These are phyloP conservation scores for Xylota sylvarum DNA, from an alignment of 2,888 invertebrate genomes.

Conservation along the genomic window DNA sequence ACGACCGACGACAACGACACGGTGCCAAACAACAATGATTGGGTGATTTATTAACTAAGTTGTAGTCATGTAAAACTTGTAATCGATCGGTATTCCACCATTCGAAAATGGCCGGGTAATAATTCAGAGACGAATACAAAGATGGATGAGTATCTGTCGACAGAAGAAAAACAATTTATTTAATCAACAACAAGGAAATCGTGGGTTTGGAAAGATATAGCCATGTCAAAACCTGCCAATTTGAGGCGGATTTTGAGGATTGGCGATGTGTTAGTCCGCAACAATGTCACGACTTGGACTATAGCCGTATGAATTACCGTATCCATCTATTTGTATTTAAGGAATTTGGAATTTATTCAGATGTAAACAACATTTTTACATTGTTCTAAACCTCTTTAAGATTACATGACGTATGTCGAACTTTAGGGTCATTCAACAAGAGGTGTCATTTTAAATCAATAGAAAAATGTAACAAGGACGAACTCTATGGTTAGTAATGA, in stretches of 20 bases:
- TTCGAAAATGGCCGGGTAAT: conserved; percentile 26
- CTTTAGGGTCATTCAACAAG: no score
- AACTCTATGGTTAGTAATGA: no score
- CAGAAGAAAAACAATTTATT: conserved; percentile 53
- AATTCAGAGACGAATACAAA: conserved; percentile 18
- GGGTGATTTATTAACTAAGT: conserved; percentile 61
- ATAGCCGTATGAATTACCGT: neutral
- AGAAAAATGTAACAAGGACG: no score
- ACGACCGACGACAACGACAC: conserved; percentile 4
- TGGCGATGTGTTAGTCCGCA: conserved; percentile 17
- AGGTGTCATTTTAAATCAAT: no score
- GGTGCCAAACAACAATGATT: conserved; percentile 26
- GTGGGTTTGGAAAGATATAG: conserved; percentile 30
- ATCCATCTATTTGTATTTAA: neutral
- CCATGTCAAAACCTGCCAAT: conserved; percentile 20
- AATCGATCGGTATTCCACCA: conserved; percentile 54
- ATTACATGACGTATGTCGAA: neutral
- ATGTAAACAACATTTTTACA: neutral
- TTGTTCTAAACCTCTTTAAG: neutral
- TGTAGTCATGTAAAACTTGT: conserved; percentile 59
- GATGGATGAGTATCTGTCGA: conserved; percentile 32
- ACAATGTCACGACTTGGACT: conserved; percentile 40
- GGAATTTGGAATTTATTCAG: neutral
- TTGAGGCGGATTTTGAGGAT: conserved; percentile 27
- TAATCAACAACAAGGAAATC: conserved; percentile 55